These are phyloP conservation scores for Heliconius melpomene DNA, from an alignment of 1,140 invertebrate species.

Conservation along the genomic window DNA sequence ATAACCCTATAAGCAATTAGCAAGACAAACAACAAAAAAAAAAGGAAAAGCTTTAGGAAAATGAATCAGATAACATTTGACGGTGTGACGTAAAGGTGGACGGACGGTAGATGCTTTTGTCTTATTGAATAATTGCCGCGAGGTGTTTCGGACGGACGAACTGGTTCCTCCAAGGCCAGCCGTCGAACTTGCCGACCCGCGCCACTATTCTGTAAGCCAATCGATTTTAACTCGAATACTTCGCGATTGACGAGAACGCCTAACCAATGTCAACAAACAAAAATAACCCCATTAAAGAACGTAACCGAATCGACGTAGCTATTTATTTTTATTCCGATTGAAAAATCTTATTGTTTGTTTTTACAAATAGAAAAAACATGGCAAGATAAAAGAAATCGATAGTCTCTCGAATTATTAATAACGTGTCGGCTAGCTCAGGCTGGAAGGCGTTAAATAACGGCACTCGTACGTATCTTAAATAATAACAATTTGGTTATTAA, in stretches of 20 bases:
- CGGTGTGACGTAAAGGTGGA: slow-evolving; percentile 67
- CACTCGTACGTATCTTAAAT: slow-evolving; percentile 41
- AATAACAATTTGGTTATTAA: slow-evolving; percentile 51
- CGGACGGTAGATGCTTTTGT: slow-evolving; percentile 70
- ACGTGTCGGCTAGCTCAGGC: slow-evolving; percentile 33
- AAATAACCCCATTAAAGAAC: not conserved
- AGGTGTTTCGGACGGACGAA: slow-evolving; percentile 75
- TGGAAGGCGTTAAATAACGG: slow-evolving; percentile 41
- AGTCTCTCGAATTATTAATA: slow-evolving; percentile 35
- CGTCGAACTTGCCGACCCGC: slow-evolving; percentile 68
- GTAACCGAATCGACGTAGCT: too few relatives aligned
- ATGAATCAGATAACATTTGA: slow-evolving; percentile 65
- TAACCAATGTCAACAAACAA: not conserved
- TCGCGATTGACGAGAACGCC: slow-evolving; percentile 3
- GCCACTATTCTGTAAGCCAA: slow-evolving; percentile 51
- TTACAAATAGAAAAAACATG: not conserved
- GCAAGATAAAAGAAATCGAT: slow-evolving; percentile 34
- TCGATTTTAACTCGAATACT: slow-evolving; percentile 40
- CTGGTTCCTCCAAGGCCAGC: slow-evolving; percentile 78
- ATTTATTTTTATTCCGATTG: not conserved
- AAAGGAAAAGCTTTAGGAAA: slow-evolving; percentile 33
- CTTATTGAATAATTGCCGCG: slow-evolving; percentile 80
- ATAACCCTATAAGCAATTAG: not conserved
- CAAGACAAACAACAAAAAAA: not conserved
- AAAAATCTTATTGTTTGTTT: not conserved